Evolutionary conservation across 2,888 invertebrate species (phyloP), one percentile per base, ranked within the genome.

Genomic region (Allophyes oxyacanthae): DNA sequence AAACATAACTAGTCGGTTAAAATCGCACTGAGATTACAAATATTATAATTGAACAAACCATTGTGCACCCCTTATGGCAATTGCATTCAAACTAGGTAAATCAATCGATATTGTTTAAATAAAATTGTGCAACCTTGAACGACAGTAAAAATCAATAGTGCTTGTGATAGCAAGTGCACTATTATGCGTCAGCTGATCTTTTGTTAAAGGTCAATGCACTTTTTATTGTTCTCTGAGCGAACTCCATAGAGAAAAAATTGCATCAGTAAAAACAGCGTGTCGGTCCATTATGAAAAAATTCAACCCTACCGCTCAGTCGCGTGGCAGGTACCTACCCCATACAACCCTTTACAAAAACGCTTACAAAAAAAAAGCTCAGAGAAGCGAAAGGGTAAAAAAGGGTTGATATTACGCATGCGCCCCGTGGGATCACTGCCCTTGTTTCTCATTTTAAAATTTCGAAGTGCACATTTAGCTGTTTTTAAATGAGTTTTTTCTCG

Each of bases 381-480:
- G 90, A 88, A 87, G 81, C 87, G 89, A 92, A 93, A 90, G 92
- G 92, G 91, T 91, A 89, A 91, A 92, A 91, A 93, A 92, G 94
- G 94, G 93, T 93, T 92, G 89, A 75, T 84, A 87, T 87, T 89
- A 91, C 94, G 94, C 94, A 92, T 94, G 94, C 94, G 94, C 82
- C 81, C 81, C 82, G 75, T 61, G 87, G 89, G 91, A 90, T 86
- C 89, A 90, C 78, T 90, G 91, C 89, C 91, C 93, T 90, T 89
- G 86, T 83, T 85, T 82, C 79, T 86, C 87, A 88, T 90, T 92
- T 90, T 86, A 86, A 89, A 90, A 82, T 87, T 81, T 81, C 70
- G 75, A 77, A 78, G 67, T 78, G 75, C 76, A 79, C 72, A 78
- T 80, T 81, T 77, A 59, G 64, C 41, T 56, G n/a, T 65, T 77